Evolutionary conservation across 2,113 vertebrate species (phyloP).

Genomic region (Melanotaenia duboulayi): DNA sequence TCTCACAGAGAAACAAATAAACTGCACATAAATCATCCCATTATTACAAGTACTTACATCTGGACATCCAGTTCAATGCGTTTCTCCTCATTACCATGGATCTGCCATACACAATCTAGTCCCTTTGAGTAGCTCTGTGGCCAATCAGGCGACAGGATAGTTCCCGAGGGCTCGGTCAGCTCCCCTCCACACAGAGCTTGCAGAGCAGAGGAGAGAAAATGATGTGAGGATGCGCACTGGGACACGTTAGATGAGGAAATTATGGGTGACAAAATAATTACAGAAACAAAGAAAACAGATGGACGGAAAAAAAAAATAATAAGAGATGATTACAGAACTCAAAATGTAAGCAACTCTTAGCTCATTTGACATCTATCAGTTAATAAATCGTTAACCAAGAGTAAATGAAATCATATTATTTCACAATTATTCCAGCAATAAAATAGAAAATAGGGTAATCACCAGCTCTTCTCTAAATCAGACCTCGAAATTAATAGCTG

Average conservation of each 20-base stretch:
- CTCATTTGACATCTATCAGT: too few species aligned
- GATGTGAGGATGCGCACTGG: background rate
- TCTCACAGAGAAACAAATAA: background rate
- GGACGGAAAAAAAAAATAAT: background rate
- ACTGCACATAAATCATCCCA: background rate
- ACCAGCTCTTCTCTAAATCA: too few species aligned
- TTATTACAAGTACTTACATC: slow-evolving; percentile 82
- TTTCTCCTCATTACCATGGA: slow-evolving; percentile 91
- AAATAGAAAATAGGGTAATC: background rate
- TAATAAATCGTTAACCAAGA: too few species aligned
- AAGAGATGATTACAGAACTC: background rate
- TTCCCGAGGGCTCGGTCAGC: slow-evolving; percentile 86
- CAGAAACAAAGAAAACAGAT: background rate
- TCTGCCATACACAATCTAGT: slow-evolving; percentile 91
- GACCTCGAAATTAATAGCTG: too few species aligned
- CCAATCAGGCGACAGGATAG: slow-evolving; percentile 93
- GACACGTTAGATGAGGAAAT: background rate
- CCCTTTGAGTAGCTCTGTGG: slow-evolving; percentile 92
- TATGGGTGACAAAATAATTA: background rate
- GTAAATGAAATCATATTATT: background rate
- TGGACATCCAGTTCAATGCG: slow-evolving; percentile 90
- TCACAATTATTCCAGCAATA: background rate
- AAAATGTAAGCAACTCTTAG: background rate
- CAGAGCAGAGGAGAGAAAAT: slow-evolving; percentile 24
- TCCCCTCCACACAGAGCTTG: slow-evolving; percentile 92